Evolutionary conservation across 2,888 invertebrate genomes (phyloP), one percentile per base, ranked within the genome.

Genomic region (Phalera bucephala): DNA sequence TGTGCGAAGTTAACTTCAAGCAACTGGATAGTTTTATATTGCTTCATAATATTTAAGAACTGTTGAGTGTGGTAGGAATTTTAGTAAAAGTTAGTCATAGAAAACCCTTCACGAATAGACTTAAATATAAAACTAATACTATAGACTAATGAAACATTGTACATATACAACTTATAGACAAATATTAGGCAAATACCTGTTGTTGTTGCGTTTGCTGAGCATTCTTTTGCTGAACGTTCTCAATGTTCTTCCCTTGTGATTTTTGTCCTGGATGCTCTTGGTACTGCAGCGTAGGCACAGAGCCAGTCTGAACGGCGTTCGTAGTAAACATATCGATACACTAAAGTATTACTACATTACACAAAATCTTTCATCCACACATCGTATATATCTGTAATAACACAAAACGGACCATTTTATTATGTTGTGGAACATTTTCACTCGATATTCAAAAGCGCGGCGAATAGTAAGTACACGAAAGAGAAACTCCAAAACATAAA

Each of bases 281-380:
- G 72, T 93, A 93, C 71, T 94, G 94, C 47, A 94, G 91, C 33
- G 90, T 90, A 55, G 92, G 91, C 61, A 92, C 92, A 38, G 91
- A 84, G 53, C 91, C 91, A 76, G 91, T 85, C 72, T 91, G 91
- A 50, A 92, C 91, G 26, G 92, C 77, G 69, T 92, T 92, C 48
- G 92, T 91, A 27, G 92, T 91, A 64, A 92, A 92, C 91, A 92
- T 92, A 41, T 53, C 56, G 53, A 28, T 32, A 43, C 40, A 45
- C 41, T n/a, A 46, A 23, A 45, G 77, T 83, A 59, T 45, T 57
- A 53, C 35, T 58, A 48, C 56, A 59, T 59, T 38, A 46, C 52
- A 48, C 45, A 36, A 52, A 44, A 46, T 33, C 78, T 73, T 59
- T 66, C 62, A 59, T 44, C 37, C 51, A 48, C 29, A 49, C 56